phyloP scores from a whole-genome alignment of 2,113 vertebrate genomes.

The Hippocampus abdominalis region DNA sequence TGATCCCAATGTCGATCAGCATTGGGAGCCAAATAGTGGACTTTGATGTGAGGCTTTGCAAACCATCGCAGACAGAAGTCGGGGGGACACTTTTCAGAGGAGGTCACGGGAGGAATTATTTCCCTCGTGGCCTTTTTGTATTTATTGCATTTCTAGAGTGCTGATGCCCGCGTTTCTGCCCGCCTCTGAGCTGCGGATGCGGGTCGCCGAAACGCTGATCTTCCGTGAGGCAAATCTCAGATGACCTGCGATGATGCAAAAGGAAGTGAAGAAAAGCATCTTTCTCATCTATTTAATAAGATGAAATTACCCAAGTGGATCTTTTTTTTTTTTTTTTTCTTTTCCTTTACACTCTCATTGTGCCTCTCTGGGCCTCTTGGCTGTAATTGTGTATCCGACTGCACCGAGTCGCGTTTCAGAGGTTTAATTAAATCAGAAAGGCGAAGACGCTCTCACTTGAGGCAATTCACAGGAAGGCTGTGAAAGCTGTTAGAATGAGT shows the following conservation, averaged over 20 bases:
- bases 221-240: slow-evolving; percentile 45
- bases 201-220: slow-evolving; percentile 59
- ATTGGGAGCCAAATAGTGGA: slow-evolving; percentile 83
- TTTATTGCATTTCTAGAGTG: slow-evolving; percentile 25
- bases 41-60: slow-evolving; percentile 94
- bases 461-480: slow-evolving; percentile 26
- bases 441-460: slow-evolving; percentile 34
- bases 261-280: slow-evolving; percentile 9
- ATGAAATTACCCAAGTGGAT: slow-evolving; percentile 38
- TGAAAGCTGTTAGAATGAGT: slow-evolving; percentile 36
- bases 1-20: slow-evolving; percentile 90
- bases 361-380: slow-evolving; percentile 49
- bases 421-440: slow-evolving; percentile 63
- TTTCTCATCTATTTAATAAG: slow-evolving; percentile 33
- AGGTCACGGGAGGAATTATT: background rate
- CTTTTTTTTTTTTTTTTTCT: background rate
- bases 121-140: slow-evolving; percentile 10
- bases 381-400: slow-evolving; percentile 65
- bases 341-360: slow-evolving; percentile 7
- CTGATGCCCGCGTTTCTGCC: slow-evolving; percentile 44
- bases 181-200: slow-evolving; percentile 50
- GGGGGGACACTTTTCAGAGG: slow-evolving; percentile 16
- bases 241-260: slow-evolving; percentile 33
- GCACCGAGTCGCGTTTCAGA: slow-evolving; percentile 58
- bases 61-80: slow-evolving; percentile 72